Evolutionary conservation across 2,113 vertebrate species (phyloP).

Genomic region (Cyphomyrus plagiostoma): DNA sequence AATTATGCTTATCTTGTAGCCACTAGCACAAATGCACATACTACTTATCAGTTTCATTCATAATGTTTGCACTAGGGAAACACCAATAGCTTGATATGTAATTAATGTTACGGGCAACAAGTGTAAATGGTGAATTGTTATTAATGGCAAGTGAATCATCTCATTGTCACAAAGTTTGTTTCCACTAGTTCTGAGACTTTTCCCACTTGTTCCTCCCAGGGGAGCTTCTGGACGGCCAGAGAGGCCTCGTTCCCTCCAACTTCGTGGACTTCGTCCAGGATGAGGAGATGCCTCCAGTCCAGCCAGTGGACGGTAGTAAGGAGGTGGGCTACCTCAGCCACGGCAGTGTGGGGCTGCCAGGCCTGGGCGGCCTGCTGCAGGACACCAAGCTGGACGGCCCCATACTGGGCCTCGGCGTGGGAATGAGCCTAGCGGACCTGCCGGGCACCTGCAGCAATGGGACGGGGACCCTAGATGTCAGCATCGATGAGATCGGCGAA

Average conservation of each 20-base stretch:
- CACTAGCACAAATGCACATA: neutral
- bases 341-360: constrained; percentile 42
- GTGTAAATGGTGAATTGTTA: neutral
- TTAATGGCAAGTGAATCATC: neutral
- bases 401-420: constrained; percentile 45
- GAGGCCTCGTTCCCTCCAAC: constrained; percentile 94
- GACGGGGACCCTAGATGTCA: constrained; percentile 74
- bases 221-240: constrained; percentile 87
- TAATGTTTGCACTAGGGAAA: neutral
- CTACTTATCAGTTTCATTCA: neutral
- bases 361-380: constrained; percentile 55
- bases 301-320: constrained; percentile 56
- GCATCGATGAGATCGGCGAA: constrained; percentile 86
- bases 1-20: neutral
- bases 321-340: constrained; percentile 80
- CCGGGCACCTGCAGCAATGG: constrained; percentile 62
- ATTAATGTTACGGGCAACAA: neutral
- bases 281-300: constrained; percentile 57
- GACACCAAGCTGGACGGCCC: constrained; percentile 60
- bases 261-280: constrained; percentile 94
- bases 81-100: neutral
- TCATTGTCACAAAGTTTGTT: neutral
- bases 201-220: constrained; percentile 56
- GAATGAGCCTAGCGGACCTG: constrained; percentile 65
- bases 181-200: neutral